A percentile compares a stretch with the other conserved stretches of the same genome.
Evolutionary conservation across 2,797 vertebrate species (phyloP).

Genomic region (Florisuga fusca): DNA sequence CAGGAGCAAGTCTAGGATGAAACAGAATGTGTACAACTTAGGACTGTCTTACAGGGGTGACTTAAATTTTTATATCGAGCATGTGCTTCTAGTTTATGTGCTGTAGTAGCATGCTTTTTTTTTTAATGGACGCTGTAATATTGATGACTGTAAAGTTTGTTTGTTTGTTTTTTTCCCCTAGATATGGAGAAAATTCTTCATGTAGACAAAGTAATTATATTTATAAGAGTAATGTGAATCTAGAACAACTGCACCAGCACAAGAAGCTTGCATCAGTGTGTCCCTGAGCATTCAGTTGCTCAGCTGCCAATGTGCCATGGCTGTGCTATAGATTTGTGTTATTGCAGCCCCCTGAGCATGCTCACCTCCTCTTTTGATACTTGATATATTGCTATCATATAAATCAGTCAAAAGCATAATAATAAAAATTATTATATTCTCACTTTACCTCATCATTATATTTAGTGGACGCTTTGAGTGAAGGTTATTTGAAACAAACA

Average conservation of each 20-base stretch:
- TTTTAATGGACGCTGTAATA: neutral
- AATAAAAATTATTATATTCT: neutral
- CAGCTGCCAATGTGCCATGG: neutral
- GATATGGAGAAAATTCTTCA: neutral
- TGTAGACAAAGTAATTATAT: neutral
- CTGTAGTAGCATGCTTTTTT: neutral
- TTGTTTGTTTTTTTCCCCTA: neutral
- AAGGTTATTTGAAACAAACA: conserved; percentile 37
- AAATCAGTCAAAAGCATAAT: neutral
- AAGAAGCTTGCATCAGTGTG: neutral
- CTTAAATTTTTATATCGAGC: neutral
- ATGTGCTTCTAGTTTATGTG: too few species aligned
- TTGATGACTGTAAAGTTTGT: neutral
- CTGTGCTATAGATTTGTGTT: neutral
- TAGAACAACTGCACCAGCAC: neutral
- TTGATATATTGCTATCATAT: neutral
- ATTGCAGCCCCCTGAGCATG: neutral
- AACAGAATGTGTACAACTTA: neutral
- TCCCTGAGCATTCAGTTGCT: neutral
- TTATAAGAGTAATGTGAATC: neutral
- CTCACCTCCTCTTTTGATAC: neutral
- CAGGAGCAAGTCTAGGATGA: neutral
- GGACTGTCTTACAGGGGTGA: neutral
- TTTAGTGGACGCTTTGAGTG: neutral
- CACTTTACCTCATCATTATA: neutral